Percentiles rank a stretch among this genome's conserved stretches.
These are phyloP conservation scores for Troglohyphantes excavatus DNA, from an alignment of 2,888 invertebrate genomes.

Conservation along the genomic window DNA sequence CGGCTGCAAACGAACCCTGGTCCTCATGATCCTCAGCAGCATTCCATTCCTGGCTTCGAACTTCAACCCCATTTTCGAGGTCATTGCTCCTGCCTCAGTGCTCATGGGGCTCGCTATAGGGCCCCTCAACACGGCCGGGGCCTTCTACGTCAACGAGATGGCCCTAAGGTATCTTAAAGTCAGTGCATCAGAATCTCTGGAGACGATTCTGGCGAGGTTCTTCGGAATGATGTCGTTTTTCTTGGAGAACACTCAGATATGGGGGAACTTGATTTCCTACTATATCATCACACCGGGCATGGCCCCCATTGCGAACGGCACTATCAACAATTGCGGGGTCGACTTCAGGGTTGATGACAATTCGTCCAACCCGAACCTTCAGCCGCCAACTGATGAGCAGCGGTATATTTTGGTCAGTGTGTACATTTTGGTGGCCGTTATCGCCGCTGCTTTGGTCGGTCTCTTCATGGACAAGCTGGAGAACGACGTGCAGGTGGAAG, in stretches of 20 bases:
- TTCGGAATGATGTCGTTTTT: constrained; percentile 77
- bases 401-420: constrained; percentile 94
- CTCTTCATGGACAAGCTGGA: constrained; percentile 75
- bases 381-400: constrained; percentile 84
- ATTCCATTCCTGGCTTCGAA: constrained; percentile 77
- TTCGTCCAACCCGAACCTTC: constrained; percentile 53
- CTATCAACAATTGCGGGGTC: constrained; percentile 26
- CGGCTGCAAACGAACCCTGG: constrained; percentile 77
- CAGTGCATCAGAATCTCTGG: constrained; percentile 37
- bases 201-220: constrained; percentile 72
- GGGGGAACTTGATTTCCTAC: constrained; percentile 77
- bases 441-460: constrained; percentile 84
- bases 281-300: constrained; percentile 55
- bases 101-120: constrained; percentile 77
- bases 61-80: constrained; percentile 63
- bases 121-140: constrained; percentile 75
- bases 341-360: constrained; percentile 36
- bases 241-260: constrained; percentile 69
- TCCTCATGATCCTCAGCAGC: constrained; percentile 65
- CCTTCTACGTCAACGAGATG: constrained; percentile 77
- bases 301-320: constrained; percentile 34
- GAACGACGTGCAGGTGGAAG: constrained; percentile 48
- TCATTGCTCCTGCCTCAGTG: constrained; percentile 73
- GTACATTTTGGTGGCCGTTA: constrained; percentile 92
- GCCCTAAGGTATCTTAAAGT: constrained; percentile 63